A percentile compares a stretch with the other conserved stretches of the same genome.
phyloP scores from a whole-genome alignment of 2,888 invertebrate genomes.

The Nemotelus pantherinus region DNA sequence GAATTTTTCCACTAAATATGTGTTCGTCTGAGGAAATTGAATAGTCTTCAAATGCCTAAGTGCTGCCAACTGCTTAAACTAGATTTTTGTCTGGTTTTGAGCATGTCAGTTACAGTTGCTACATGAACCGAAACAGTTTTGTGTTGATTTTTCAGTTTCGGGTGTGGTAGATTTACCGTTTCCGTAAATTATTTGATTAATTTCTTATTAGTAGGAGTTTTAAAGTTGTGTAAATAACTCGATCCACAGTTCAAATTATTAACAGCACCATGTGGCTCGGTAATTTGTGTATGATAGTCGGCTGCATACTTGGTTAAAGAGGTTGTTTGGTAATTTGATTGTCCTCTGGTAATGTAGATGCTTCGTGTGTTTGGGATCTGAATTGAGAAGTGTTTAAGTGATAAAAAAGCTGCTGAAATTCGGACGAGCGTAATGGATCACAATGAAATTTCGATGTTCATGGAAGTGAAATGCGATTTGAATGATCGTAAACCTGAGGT shows the following conservation, averaged over 20 bases:
- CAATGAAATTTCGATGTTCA: slow-evolving; percentile 62
- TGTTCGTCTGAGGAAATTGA: too few relatives aligned
- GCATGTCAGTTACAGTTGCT: slow-evolving; percentile 41
- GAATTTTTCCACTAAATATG: too few relatives aligned
- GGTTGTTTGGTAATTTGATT: too few relatives aligned
- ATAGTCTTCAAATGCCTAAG: neutral
- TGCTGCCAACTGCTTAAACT: neutral
- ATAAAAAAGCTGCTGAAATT: neutral
- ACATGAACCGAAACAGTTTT: slow-evolving; percentile 26
- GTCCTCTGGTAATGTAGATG: too few relatives aligned
- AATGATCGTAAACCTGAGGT: slow-evolving; percentile 61
- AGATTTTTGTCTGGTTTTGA: neutral
- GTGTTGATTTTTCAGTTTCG: slow-evolving; percentile 37
- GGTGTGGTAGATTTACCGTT: slow-evolving; percentile 36
- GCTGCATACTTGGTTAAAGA: neutral
- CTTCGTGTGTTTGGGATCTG: neutral
- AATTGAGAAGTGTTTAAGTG: neutral
- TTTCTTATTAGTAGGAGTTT: neutral
- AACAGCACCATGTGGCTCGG: neutral
- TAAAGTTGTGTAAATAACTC: neutral
- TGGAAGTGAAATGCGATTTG: slow-evolving; percentile 64
- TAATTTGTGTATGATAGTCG: neutral
- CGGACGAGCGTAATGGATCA: slow-evolving; percentile 57
- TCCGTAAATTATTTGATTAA: neutral
- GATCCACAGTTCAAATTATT: neutral